Base-by-base conservation (phyloP, 2,888 invertebrate genomes). In the Epinotia demarniana region DNA sequence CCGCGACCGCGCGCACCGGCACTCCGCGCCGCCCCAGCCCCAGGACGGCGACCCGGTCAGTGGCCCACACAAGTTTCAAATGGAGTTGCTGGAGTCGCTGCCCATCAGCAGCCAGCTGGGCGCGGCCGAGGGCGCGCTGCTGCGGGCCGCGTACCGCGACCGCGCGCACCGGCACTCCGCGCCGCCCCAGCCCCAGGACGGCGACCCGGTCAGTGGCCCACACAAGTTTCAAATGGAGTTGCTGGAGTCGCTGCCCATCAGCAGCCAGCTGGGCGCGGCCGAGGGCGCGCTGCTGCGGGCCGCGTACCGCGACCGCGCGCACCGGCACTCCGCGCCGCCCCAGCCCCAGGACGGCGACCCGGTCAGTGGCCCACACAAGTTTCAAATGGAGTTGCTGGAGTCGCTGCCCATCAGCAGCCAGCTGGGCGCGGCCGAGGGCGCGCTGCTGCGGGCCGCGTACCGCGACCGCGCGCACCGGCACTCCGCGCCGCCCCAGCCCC, bases 101-200 rank as follows among this genome's bases (percentile, higher is more conserved):
- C 96, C 96, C 3, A 94, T 96, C 78, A 87, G 87, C 46, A 91
- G 94, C 71, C 96, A 97, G 83, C 95, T 96, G 84, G 92, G 90
- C 58, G 80, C 87, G 3, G 92, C 94, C 27, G 95, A 98, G 88
- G 96, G 95, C 0, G 96, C 97, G 74, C 90, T 98, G 33, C 91
- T 98, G 27, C 95, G 95, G 58, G 95, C 96, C 75, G 93, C 98
- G 6, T 99, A 99, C 88, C 96, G 97, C 84, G 97, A 97, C 78
- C 96, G 97, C 84, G 88, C 99, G 66, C 97, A 98, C 88, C 97
- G 98, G 86, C 98, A 98, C 89, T 96, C 97, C 89, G 96, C 97
- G 83, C 96, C 97, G 2, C 81, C 85, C 39, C n/a, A n/a, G n/a
- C n/a, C n/a, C n/a, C 80, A 81, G 57, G 95, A 96, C 1, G 53